These are phyloP conservation scores for Ornithorhynchus anatinus DNA, from an alignment of 2,113 vertebrate genomes.

Conservation along the genomic window DNA sequence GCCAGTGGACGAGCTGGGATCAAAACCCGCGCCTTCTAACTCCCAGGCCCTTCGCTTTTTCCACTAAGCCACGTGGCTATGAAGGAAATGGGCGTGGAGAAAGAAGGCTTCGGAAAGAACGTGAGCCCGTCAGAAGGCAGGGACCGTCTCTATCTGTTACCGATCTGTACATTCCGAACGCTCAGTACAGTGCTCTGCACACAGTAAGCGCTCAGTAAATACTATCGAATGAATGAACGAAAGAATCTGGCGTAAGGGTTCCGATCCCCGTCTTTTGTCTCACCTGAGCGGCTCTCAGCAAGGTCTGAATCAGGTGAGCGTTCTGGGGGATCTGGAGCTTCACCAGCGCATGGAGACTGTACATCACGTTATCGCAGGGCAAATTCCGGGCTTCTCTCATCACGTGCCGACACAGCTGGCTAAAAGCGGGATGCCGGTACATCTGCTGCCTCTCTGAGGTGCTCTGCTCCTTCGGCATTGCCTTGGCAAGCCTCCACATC, in stretches of 20 bases:
- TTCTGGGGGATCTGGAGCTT: constrained; percentile 81
- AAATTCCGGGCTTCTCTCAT: constrained; percentile 61
- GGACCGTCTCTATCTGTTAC: too few species aligned
- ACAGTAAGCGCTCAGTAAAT: too few species aligned
- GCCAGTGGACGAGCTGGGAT: too few species aligned
- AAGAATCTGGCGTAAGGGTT: too few species aligned
- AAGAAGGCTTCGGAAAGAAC: accelerated
- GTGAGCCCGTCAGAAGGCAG: too few species aligned
- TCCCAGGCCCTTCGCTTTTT: too few species aligned
- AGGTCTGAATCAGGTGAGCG: constrained; percentile 83
- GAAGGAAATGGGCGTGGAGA: not conserved
- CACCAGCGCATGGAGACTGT: constrained; percentile 76
- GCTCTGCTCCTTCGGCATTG: constrained; percentile 73
- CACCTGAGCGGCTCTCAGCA: constrained; percentile 83
- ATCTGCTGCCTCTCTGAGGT: constrained; percentile 79
- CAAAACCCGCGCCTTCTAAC: too few species aligned
- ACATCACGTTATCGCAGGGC: constrained; percentile 60
- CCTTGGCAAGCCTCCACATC: constrained; percentile 78
- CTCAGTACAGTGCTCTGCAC: too few species aligned
- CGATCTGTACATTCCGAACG: too few species aligned
- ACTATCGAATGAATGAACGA: too few species aligned
- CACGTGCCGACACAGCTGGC: constrained; percentile 71
- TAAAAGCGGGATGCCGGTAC: constrained; percentile 78
- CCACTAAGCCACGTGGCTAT: too few species aligned
- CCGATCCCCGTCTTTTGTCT: accelerated